These are phyloP conservation scores for Drosophila bocki DNA, from an alignment of 1,140 invertebrate species.

Conservation along the genomic window DNA sequence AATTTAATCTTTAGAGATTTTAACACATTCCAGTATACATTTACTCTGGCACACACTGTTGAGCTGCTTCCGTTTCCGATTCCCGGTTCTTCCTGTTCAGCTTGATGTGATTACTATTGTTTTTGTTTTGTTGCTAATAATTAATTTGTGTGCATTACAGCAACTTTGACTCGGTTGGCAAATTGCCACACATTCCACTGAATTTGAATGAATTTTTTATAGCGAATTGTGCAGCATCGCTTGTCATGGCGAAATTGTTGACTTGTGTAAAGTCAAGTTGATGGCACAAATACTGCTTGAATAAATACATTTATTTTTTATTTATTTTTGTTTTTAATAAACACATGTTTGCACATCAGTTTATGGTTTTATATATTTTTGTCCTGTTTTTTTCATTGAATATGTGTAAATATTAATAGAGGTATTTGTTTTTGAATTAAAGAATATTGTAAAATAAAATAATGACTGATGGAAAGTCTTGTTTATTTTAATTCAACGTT, in stretches of 20 bases:
- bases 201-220: conserved; percentile 68
- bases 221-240: conserved; percentile 14
- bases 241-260: conserved; percentile 12
- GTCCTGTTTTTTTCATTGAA: background rate
- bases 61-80: conserved; percentile 52
- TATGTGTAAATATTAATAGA: background rate
- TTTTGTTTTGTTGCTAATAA: conserved; percentile 54
- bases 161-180: conserved; percentile 34
- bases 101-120: conserved; percentile 31
- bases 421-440: background rate
- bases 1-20: conserved; percentile 80
- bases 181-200: conserved; percentile 56
- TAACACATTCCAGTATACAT: conserved; percentile 58
- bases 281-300: background rate
- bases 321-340: background rate
- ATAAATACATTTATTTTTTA: conserved; percentile 3
- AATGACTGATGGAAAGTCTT: background rate
- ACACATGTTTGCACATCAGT: too few species aligned
- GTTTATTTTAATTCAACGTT: too few species aligned
- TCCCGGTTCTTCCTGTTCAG: conserved; percentile 23
- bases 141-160: conserved; percentile 69
- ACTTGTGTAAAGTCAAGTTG: conserved; percentile 9
- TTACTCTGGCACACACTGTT: background rate
- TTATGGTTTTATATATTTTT: background rate
- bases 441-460: background rate